Evolutionary conservation across 2,888 invertebrate genomes (phyloP).

Genomic region (Tuta absoluta): DNA sequence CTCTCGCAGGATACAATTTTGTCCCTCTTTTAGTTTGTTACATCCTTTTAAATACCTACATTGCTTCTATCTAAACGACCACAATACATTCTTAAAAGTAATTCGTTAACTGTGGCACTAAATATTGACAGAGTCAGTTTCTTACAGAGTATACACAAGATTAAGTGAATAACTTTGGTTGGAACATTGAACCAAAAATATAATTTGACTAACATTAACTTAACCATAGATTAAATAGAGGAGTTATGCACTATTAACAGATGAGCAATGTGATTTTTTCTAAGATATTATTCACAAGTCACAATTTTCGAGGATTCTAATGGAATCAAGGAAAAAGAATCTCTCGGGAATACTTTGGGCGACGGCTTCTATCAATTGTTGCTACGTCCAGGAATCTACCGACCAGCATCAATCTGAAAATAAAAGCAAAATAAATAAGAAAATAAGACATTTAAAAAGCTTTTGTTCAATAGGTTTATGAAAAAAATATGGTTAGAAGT

Average conservation of each 20-base stretch:
- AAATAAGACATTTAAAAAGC: no score
- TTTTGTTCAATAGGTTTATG: no score
- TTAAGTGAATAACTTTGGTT: constrained; percentile 61
- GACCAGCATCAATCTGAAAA: constrained; percentile 52
- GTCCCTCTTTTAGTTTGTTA: no score
- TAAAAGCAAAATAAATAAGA: constrained; percentile 30
- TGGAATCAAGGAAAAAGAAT: neutral
- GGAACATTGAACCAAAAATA: constrained; percentile 38
- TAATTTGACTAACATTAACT: constrained; percentile 30
- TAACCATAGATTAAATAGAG: neutral
- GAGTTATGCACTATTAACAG: neutral
- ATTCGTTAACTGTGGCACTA: constrained; percentile 32
- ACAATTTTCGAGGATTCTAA: neutral
- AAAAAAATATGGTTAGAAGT: neutral
- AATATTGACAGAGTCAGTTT: constrained; percentile 2
- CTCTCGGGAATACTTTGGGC: neutral
- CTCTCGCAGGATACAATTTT: no score
- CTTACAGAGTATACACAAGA: neutral
- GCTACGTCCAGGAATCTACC: constrained; percentile 36
- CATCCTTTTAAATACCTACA: no score
- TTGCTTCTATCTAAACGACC: constrained; percentile 20
- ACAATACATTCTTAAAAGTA: constrained; percentile 40
- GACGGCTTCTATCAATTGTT: neutral
- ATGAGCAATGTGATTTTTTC: neutral
- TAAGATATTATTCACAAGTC: neutral